Evolutionary conservation across 1,140 invertebrate genomes (phyloP).

Genomic region (Oncopodura yosiiana): DNA sequence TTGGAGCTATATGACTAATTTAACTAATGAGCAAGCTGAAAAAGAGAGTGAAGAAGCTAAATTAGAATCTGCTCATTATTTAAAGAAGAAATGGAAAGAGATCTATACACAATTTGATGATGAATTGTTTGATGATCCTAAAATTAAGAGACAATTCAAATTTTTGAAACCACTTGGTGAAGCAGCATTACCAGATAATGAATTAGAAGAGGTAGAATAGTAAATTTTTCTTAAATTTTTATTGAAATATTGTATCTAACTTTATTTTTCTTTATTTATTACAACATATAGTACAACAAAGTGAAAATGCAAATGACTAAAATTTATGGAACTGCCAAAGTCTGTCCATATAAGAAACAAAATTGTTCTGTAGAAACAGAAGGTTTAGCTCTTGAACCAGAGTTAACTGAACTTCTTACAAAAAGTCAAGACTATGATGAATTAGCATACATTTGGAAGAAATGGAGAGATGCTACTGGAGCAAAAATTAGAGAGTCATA

Average conservation of each 20-base stretch:
- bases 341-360: conserved; percentile 54
- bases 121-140: conserved; percentile 54
- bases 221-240: background rate
- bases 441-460: conserved; percentile 51
- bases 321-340: conserved; percentile 63
- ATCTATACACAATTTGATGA: conserved; percentile 55
- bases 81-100: conserved; percentile 58
- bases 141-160: conserved; percentile 60
- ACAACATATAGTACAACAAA: conserved; percentile 59
- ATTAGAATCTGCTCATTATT: conserved; percentile 66
- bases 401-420: conserved; percentile 37
- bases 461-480: conserved; percentile 50
- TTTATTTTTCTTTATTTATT: background rate
- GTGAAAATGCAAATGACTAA: conserved; percentile 77
- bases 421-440: conserved; percentile 44
- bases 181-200: conserved; percentile 68
- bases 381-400: conserved; percentile 37
- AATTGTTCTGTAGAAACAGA: conserved; percentile 37
- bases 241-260: background rate
- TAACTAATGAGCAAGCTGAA: conserved; percentile 21
- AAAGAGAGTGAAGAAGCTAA: conserved; percentile 48
- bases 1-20: conserved; percentile 31
- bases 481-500: conserved; percentile 69
- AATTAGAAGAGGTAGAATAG: conserved; percentile 63
- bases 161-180: conserved; percentile 70